Base-by-base conservation (phyloP, 2,888 invertebrate genomes). In the Glyphotaelius pellucidus region DNA sequence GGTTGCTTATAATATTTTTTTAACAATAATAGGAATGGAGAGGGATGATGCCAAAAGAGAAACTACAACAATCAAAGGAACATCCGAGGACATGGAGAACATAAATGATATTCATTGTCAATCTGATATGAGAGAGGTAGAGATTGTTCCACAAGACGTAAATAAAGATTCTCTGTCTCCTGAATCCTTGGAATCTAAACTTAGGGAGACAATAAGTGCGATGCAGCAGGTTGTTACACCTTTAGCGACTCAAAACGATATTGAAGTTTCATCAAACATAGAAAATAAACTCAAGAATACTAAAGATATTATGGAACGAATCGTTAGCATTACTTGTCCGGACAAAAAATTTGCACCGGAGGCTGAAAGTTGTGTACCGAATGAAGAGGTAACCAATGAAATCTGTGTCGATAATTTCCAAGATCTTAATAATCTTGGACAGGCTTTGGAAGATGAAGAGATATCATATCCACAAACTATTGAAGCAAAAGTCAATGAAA, bases 251-350 rank as follows among this genome's bases (percentile, higher is more conserved):
- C 25, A 80, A 25, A 31, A 83, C 15, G 91, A 89, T 79, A 35
- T 52, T 35, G 86, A 86, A 86, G 42, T 38, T 12, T 30, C 84
- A 84, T 80, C 42, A 47, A 90, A 87, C 31, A 86, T 90, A 80
- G 80, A 90, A 52, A 80, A 80, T 80, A 90, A 90, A 80, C 86
- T 90, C 9, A 90, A 90, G 47, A 87, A 67, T 31, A 90, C 90
- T 19, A 25, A 35, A 86, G 87, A 90, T 25, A 86, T 90, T 86
- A 86, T 90, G 86, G 90, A 90, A 35, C 35, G 90, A 19, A 90
- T 90, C 31, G 11, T 52, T 52, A 32, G 5, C 31, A 84, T 83
- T 32, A 35, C 79, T 32, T 89, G 9, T 35, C 80, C 25, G 15
- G 52, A 79, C 2, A 67, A 12, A 79, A 30, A 52, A 30, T 47